A percentile compares a stretch with the other conserved stretches of the same genome.
phyloP scores from a whole-genome alignment of 2,797 vertebrate species.

The Cryptoblepharus egeriae region DNA sequence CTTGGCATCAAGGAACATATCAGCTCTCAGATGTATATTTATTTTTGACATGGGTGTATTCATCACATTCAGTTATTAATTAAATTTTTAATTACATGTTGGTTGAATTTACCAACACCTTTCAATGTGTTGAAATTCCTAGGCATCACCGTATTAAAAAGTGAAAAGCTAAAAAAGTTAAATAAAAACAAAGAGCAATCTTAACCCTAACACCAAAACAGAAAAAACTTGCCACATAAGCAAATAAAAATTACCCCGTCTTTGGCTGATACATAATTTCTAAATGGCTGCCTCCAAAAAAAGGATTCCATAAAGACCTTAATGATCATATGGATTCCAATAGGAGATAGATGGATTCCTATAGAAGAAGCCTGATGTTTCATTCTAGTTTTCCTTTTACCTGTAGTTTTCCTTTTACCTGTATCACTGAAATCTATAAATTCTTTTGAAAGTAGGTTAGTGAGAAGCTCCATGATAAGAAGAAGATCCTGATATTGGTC shows the following conservation, averaged over 20 bases:
- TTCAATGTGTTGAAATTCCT: not conserved
- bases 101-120: not conserved
- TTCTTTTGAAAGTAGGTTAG: constrained; percentile 97
- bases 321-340: not conserved
- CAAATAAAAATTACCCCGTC: not conserved
- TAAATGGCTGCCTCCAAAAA: not conserved
- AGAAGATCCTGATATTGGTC: constrained; percentile 99
- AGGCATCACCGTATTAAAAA: not conserved
- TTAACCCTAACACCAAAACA: not conserved
- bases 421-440: constrained; percentile 99
- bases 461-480: constrained; percentile 99
- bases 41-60: not conserved
- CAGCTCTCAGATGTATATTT: not conserved
- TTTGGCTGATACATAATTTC: not conserved
- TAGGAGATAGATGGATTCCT: no score
- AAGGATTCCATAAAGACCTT: not conserved
- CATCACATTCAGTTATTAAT: not conserved
- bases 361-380: not conserved
- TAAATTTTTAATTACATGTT: no score
- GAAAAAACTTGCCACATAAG: not conserved
- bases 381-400: constrained; percentile 70
- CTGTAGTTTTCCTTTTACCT: constrained; percentile 84
- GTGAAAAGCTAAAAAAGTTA: not conserved
- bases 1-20: not conserved
- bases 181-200: not conserved